Evolutionary conservation across 2,888 invertebrate species (phyloP).

Genomic region (Drosophila kambysellisi): DNA sequence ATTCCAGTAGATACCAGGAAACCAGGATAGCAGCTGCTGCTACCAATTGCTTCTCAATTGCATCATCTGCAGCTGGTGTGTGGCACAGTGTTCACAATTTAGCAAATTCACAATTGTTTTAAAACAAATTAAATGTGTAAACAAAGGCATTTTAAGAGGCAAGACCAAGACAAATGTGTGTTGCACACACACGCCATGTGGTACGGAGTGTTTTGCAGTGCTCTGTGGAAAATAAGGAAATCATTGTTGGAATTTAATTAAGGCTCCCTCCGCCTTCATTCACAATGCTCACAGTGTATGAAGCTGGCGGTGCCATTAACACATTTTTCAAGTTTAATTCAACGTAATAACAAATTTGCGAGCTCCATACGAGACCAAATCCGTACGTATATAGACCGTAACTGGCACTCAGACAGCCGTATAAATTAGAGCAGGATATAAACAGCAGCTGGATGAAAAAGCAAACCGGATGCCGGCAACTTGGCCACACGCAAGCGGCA

Average conservation of each 20-base stretch:
- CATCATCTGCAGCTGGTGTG: constrained; percentile 17
- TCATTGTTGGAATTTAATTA: constrained; percentile 76
- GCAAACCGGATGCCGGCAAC: constrained; percentile 17
- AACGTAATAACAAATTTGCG: constrained; percentile 71
- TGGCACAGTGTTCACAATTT: constrained; percentile 11
- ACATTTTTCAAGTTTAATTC: constrained; percentile 80
- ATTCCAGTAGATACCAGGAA: background rate
- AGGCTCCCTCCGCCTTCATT: constrained; percentile 16
- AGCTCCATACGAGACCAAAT: constrained; percentile 10
- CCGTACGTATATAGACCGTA: constrained; percentile 9
- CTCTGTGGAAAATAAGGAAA: constrained; percentile 55
- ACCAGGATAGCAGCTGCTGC: background rate
- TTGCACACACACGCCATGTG: constrained; percentile 66
- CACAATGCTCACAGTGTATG: constrained; percentile 10
- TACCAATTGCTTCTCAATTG: constrained; percentile 5
- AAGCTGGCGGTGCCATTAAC: constrained; percentile 60
- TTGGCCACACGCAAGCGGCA: constrained; percentile 23
- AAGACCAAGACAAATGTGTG: constrained; percentile 27
- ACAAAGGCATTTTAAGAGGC: constrained; percentile 19
- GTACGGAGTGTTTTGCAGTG: constrained; percentile 35
- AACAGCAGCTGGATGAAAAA: constrained; percentile 47
- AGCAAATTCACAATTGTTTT: constrained; percentile 21
- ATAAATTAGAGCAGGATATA: constrained; percentile 73
- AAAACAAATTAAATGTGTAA: constrained; percentile 23
- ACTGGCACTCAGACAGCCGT: constrained; percentile 48